Conservation (phyloP, 1,140 invertebrate species). For the Charaxes varanes region DNA sequence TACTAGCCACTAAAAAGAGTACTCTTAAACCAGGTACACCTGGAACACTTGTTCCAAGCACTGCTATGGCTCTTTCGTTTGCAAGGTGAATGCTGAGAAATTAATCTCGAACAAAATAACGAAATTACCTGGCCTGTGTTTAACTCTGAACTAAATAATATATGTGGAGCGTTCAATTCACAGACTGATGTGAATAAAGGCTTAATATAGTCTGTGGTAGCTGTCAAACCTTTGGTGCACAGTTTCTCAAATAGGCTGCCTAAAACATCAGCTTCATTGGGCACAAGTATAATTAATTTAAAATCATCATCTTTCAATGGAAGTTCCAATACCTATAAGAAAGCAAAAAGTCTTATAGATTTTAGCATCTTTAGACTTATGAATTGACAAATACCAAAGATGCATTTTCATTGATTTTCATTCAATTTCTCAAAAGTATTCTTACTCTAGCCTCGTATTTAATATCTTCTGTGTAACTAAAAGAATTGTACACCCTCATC, state of each 20-base stretch:
- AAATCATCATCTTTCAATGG: conserved; percentile 18
- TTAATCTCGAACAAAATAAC: too few species aligned
- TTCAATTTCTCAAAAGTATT: too few species aligned
- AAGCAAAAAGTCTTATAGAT: too few species aligned
- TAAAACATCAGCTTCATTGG: conserved; percentile 23
- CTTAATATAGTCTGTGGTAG: conserved; percentile 12
- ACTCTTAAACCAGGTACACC: too few species aligned
- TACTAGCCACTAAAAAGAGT: too few species aligned
- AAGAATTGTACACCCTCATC: conserved; percentile 33
- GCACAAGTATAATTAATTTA: conserved; percentile 24
- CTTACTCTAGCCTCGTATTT: conserved; percentile 36
- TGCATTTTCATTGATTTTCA: too few species aligned
- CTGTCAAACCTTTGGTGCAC: conserved; percentile 14
- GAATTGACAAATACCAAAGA: too few species aligned
- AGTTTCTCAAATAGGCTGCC: conserved; percentile 17
- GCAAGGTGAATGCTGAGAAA: too few species aligned
- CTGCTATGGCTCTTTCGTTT: too few species aligned
- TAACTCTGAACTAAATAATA: conserved; percentile 16
- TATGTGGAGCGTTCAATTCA: conserved; percentile 14
- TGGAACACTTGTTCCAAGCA: too few species aligned
- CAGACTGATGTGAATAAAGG: conserved; percentile 20
- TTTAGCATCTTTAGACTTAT: too few species aligned
- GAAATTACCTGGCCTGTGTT: conserved; percentile 7
- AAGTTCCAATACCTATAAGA: conserved; percentile 25
- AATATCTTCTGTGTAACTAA: conserved; percentile 33